Base-by-base conservation (phyloP, 2,888 invertebrate genomes). In the Oscheius onirici region DNA sequence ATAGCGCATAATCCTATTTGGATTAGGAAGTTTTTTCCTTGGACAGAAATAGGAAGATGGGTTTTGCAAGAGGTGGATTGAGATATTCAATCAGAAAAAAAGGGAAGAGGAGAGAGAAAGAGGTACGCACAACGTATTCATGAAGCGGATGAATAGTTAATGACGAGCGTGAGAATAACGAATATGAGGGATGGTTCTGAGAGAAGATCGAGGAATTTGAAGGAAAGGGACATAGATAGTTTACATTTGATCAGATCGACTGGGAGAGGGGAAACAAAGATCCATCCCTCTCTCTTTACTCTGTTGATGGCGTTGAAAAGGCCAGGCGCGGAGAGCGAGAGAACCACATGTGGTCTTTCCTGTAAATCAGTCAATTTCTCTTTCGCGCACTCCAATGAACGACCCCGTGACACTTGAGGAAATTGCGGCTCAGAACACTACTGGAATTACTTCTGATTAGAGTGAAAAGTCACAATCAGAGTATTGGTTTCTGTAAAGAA, bases 61-160 rank as follows among this genome's bases (percentile, higher is more conserved):
- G n/a, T 34, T 34, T 34, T 34, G 34, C 34, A 34, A 8, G 8
- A 34, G 34, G 8, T 20, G 41, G 41, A 58, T 41, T 40, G 41
- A n/a, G n/a, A 34, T 24, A 55, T 24, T 55, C 55, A 55, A 55
- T 55, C 40, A 58, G 41, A 58, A 58, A 58, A 8, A 34, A 8
- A 34, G 8, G 34, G 8, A 3, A 8, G 8, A 8, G 8, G 34
- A 34, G 3, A 8, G 34, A 34, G 34, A 34, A 34, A 34, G 34
- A 34, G 34, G 41, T 58, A 58, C 58, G 41, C 55, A 28, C 34
- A 34, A 34, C 34, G 34, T 26, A 58, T 58, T 58, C 58, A 58
- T 58, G 58, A 41, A 40, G 58, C 34, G 41, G 41, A 58, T 58
- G 58, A 58, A 58, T 58, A 58, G 58, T 58, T 58, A 58, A 58